phyloP scores from a whole-genome alignment of 2,113 vertebrate genomes.

The Aphyosemion australe region DNA sequence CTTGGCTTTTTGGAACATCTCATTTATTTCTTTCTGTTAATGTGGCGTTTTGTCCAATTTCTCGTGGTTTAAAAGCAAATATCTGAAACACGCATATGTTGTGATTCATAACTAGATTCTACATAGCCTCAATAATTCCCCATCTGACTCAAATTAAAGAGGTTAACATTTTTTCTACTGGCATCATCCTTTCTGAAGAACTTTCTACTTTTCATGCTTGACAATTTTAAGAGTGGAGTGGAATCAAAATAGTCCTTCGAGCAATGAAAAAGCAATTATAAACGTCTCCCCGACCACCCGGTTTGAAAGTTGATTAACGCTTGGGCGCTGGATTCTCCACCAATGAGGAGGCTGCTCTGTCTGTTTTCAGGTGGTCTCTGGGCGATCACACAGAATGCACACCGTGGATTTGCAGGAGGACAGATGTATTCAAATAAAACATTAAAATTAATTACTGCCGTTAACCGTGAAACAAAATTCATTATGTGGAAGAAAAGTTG shows the following conservation, averaged over 20 bases:
- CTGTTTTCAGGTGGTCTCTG: not conserved
- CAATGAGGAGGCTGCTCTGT: constrained; percentile 2
- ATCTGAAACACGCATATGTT: too few relatives aligned
- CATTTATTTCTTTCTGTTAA: too few relatives aligned
- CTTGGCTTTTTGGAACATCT: too few relatives aligned
- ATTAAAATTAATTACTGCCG: not conserved
- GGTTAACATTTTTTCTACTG: not conserved
- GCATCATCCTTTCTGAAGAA: not conserved
- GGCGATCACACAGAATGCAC: not conserved
- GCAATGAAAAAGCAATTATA: not conserved
- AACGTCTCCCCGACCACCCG: not conserved
- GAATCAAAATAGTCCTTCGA: not conserved
- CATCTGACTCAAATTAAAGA: too few relatives aligned
- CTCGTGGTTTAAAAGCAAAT: too few relatives aligned
- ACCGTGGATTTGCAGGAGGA: not conserved
- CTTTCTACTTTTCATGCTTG: not conserved
- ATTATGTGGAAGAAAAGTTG: not conserved
- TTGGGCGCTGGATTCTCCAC: not conserved
- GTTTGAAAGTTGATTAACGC: not conserved
- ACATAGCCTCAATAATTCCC: not conserved
- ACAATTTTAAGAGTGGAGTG: not conserved
- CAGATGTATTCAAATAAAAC: not conserved
- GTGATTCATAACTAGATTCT: too few relatives aligned
- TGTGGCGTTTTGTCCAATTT: too few relatives aligned
- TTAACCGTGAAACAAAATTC: not conserved